A percentile compares a stretch with the other conserved stretches of the same genome.
These are phyloP conservation scores for Halocynthia roretzi DNA, from an alignment of 23 tunicate species.

Conservation along the genomic window DNA sequence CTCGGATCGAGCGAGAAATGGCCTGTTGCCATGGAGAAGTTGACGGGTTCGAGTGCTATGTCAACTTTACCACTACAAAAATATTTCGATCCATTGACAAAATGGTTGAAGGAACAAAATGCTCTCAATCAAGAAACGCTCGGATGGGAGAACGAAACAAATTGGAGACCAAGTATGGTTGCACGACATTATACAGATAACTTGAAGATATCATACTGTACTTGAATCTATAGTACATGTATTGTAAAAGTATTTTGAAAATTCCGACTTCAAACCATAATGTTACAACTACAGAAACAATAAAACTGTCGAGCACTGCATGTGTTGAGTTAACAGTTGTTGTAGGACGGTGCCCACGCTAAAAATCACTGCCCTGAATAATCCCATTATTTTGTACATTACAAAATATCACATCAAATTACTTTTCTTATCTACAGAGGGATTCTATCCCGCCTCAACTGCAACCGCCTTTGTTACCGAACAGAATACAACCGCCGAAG, in stretches of 20 bases:
- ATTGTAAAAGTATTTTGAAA: too few relatives aligned
- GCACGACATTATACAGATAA: too few relatives aligned
- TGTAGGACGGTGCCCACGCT: too few relatives aligned
- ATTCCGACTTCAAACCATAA: too few relatives aligned
- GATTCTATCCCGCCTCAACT: slow-evolving; percentile 15
- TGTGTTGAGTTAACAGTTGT: too few relatives aligned
- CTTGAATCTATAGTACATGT: too few relatives aligned
- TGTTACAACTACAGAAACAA: too few relatives aligned
- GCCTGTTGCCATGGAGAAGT: slow-evolving; percentile 50
- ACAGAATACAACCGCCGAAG: slow-evolving; percentile 65
- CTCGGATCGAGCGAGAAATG: slow-evolving; percentile 47
- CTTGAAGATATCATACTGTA: too few relatives aligned
- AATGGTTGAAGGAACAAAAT: slow-evolving; percentile 44
- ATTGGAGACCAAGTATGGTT: slow-evolving; percentile 50
- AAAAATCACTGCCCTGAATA: too few relatives aligned
- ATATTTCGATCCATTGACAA: slow-evolving; percentile 50
- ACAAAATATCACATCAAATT: neutral
- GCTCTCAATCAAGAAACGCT: slow-evolving; percentile 19
- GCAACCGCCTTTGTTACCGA: slow-evolving; percentile 31
- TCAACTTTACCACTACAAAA: slow-evolving; percentile 30
- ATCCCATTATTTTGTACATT: neutral
- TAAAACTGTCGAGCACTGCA: too few relatives aligned
- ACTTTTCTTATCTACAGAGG: slow-evolving; percentile 42
- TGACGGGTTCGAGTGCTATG: slow-evolving; percentile 35
- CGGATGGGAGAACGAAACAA: slow-evolving; percentile 45